Percentiles rank a stretch among this genome's conserved stretches.
Evolutionary conservation across 1,140 invertebrate species (phyloP).

Genomic region (Dendrolimus punctatus): DNA sequence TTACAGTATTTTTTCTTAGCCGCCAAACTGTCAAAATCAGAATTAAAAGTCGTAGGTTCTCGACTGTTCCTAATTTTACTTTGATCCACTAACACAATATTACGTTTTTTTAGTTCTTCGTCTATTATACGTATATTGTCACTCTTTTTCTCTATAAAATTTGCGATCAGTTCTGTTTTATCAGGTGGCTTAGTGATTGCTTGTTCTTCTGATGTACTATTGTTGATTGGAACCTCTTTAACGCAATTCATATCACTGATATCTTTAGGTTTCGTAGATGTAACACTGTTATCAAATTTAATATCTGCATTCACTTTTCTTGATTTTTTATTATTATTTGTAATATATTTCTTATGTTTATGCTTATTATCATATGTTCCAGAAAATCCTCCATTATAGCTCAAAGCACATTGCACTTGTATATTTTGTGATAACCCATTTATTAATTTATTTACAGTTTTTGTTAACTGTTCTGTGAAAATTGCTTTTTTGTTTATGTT

Average conservation of each 20-base stretch:
- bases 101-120: constrained; percentile 12
- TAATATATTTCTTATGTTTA: too few relatives aligned
- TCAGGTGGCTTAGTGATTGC: not conserved
- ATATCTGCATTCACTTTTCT: too few relatives aligned
- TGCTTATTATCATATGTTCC: too few relatives aligned
- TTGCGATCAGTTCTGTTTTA: not conserved
- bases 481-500: too few relatives aligned
- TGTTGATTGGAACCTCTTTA: not conserved
- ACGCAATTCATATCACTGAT: not conserved
- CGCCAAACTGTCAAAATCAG: not conserved
- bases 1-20: not conserved
- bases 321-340: too few relatives aligned
- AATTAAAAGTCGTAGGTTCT: not conserved
- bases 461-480: not conserved
- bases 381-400: too few relatives aligned
- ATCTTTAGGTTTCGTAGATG: too few relatives aligned
- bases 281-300: too few relatives aligned
- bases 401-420: too few relatives aligned
- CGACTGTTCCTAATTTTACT: not conserved
- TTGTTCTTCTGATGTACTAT: not conserved
- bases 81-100: constrained; percentile 9
- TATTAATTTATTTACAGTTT: not conserved
- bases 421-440: not conserved
- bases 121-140: constrained; percentile 11
- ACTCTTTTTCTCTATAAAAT: constrained; percentile 6